phyloP scores from a whole-genome alignment of 2,888 invertebrate species.

The Globia sparganii region DNA sequence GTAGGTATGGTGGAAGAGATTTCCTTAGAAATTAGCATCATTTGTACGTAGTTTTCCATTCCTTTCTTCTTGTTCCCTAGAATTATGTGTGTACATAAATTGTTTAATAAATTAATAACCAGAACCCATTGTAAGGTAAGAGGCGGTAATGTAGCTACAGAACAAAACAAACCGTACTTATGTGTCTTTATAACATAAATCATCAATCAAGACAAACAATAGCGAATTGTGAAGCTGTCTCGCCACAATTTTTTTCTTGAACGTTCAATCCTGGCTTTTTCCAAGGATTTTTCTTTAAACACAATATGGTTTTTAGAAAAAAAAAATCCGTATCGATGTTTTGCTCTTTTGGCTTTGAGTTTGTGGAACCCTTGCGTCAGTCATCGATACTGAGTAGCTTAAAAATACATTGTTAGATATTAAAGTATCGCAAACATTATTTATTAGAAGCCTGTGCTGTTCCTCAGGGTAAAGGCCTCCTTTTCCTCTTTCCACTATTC shows the following conservation, averaged over 20 bases:
- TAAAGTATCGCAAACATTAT: no score
- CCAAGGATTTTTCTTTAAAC: background rate
- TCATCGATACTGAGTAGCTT: background rate
- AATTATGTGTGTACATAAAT: no score
- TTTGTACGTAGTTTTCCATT: no score
- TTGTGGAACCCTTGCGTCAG: background rate
- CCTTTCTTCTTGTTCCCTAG: no score
- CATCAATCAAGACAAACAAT: background rate
- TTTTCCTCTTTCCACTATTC: no score
- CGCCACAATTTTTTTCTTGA: no score
- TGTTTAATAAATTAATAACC: no score
- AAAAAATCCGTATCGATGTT: background rate
- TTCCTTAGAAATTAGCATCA: no score
- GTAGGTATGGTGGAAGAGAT: no score
- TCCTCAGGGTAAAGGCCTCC: no score
- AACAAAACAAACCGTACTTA: background rate
- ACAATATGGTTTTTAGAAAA: no score
- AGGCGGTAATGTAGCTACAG: background rate
- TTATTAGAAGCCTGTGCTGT: no score
- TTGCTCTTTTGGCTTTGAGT: background rate
- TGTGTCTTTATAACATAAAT: background rate
- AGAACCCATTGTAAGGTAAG: background rate
- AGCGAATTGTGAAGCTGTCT: background rate
- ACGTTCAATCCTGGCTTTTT: background rate
- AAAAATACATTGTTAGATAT: background rate